Conservation (phyloP, 1,140 invertebrate species). For the Bombus balteatus region DNA sequence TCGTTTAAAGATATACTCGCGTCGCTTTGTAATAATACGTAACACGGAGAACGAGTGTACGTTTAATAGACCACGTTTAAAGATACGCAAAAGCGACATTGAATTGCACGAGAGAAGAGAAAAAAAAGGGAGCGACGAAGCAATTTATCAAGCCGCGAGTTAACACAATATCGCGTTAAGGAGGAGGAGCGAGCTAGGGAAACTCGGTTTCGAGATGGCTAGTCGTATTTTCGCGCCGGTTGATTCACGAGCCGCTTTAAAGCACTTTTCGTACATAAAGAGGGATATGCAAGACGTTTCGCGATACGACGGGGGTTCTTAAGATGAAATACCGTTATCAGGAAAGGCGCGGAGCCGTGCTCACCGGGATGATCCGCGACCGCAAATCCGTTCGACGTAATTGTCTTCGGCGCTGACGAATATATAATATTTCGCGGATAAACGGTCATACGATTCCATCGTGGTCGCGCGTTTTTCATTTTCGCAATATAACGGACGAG, state of each 20-base stretch:
- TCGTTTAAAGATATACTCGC: too few relatives aligned
- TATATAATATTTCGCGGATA: slow-evolving; percentile 4
- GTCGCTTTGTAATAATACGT: too few relatives aligned
- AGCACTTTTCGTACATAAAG: slow-evolving; percentile 44
- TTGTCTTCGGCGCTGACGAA: slow-evolving; percentile 14
- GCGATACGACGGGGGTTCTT: background rate
- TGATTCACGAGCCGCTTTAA: slow-evolving; percentile 46
- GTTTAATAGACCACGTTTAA: background rate
- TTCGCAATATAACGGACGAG: slow-evolving; percentile 28
- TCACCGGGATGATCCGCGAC: background rate
- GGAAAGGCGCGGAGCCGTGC: background rate
- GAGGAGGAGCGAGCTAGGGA: background rate
- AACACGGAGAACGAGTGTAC: background rate
- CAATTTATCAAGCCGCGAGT: slow-evolving; percentile 40
- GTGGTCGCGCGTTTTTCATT: slow-evolving; percentile 45
- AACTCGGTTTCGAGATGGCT: slow-evolving; percentile 30
- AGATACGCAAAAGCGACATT: background rate
- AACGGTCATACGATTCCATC: background rate
- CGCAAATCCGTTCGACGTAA: slow-evolving; percentile 33
- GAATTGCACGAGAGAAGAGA: background rate
- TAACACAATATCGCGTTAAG: slow-evolving; percentile 39
- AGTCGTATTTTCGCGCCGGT: slow-evolving; percentile 43
- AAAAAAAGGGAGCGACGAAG: background rate
- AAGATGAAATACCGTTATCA: slow-evolving; percentile 47
- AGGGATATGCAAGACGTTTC: slow-evolving; percentile 26